Evolutionary conservation across 2,797 vertebrate genomes (phyloP).

Genomic region (Spinus pinus): DNA sequence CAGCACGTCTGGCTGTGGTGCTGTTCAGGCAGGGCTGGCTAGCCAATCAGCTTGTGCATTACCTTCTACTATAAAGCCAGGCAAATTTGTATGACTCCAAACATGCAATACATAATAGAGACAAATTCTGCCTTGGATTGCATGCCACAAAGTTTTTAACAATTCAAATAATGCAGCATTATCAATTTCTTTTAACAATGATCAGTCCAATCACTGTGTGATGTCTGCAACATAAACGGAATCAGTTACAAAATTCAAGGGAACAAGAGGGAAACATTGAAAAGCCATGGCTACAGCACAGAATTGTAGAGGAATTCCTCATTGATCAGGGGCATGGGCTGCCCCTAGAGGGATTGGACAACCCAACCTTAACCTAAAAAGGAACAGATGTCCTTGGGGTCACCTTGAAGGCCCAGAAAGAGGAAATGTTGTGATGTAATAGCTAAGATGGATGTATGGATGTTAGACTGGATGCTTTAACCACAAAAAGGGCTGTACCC

Average conservation of each 20-base stretch:
- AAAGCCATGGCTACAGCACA: background rate
- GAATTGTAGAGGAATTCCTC: background rate
- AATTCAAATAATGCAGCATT: background rate
- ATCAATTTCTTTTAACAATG: background rate
- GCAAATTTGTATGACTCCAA: background rate
- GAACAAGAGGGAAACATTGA: background rate
- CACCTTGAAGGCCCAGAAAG: background rate
- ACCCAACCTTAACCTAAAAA: background rate
- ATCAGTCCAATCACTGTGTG: background rate
- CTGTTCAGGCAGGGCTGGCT: background rate
- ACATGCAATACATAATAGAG: background rate
- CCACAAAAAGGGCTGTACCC: background rate
- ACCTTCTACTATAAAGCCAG: background rate
- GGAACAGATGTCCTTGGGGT: background rate
- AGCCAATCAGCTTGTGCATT: background rate
- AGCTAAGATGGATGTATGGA: background rate
- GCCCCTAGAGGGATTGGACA: background rate
- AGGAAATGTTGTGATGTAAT: background rate
- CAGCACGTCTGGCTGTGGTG: background rate
- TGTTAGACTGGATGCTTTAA: background rate
- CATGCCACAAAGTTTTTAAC: background rate
- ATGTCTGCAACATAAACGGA: background rate
- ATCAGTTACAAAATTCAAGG: background rate
- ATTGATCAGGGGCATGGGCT: background rate
- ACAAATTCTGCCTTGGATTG: background rate